Evolutionary conservation across 2,888 invertebrate species (phyloP).

Genomic region (Drosophila vallismaia): DNA sequence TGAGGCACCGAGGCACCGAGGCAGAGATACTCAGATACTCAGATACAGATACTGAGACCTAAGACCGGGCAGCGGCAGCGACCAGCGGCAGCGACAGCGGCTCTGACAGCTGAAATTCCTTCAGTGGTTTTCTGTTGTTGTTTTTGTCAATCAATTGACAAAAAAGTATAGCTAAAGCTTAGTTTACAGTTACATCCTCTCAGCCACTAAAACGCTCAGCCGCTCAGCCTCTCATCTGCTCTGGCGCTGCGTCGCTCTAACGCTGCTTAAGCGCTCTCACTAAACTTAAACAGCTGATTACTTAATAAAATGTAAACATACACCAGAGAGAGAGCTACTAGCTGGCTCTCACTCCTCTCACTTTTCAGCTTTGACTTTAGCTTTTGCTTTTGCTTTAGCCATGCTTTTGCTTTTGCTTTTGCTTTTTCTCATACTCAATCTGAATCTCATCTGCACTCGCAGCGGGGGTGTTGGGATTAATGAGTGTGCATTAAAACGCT

Average conservation of each 20-base stretch:
- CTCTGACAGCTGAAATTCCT: constrained; percentile 23
- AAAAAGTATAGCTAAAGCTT: constrained; percentile 35
- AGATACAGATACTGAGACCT: constrained; percentile 8
- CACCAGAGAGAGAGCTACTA: constrained; percentile 44
- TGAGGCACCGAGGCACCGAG: constrained; percentile 24
- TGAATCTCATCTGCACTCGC: constrained; percentile 20
- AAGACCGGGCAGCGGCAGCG: constrained; percentile 19
- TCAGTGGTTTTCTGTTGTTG: constrained; percentile 10
- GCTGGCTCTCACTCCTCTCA: constrained; percentile 48
- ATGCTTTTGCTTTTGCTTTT: constrained; percentile 19
- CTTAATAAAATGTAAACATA: constrained; percentile 71
- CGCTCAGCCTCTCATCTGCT: constrained; percentile 6
- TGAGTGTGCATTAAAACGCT: constrained; percentile 30
- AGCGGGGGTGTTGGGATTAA: constrained; percentile 22
- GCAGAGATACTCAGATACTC: too few relatives aligned
- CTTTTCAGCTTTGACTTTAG: constrained; percentile 45
- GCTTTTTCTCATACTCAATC: constrained; percentile 16
- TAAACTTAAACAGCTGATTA: constrained; percentile 65
- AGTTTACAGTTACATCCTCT: constrained; percentile 53
- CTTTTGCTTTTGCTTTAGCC: background rate
- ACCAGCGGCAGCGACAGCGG: constrained; percentile 8
- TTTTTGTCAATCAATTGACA: constrained; percentile 70
- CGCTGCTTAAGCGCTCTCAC: constrained; percentile 41
- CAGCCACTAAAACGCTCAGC: constrained; percentile 5
- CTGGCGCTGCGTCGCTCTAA: constrained; percentile 10